Percentiles rank a stretch among this genome's conserved stretches.
Evolutionary conservation across 2,888 invertebrate species (phyloP).

Genomic region (Drosophila nr. medialis): DNA sequence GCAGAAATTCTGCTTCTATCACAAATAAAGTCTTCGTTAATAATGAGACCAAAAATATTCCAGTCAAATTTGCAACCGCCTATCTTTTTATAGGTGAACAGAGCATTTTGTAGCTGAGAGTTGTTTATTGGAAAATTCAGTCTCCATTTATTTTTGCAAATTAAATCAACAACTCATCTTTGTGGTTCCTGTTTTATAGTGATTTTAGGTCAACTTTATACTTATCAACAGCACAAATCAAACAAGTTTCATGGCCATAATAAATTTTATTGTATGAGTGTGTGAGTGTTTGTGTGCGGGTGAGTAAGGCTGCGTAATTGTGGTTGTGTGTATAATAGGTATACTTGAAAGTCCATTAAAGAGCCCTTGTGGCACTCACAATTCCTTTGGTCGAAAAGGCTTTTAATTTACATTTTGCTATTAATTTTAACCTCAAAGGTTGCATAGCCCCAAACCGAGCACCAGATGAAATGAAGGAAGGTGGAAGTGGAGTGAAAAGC

Average conservation of each 20-base stretch:
- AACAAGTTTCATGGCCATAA: conserved; percentile 13
- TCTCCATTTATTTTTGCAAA: conserved; percentile 12
- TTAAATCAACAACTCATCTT: conserved; percentile 6
- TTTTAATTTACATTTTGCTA: conserved; percentile 76
- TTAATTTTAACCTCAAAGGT: conserved; percentile 72
- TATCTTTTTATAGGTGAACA: not conserved
- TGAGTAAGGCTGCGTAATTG: not conserved
- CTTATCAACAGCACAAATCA: conserved; percentile 26
- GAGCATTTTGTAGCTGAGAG: not conserved
- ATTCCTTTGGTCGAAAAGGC: conserved; percentile 38
- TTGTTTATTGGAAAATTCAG: not conserved
- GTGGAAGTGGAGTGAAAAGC: not conserved
- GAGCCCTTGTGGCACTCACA: conserved; percentile 26
- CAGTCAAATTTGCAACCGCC: not conserved
- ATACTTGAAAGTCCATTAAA: conserved; percentile 33
- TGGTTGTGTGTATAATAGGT: not conserved
- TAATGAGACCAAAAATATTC: not conserved
- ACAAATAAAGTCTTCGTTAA: not conserved
- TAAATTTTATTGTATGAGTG: not conserved
- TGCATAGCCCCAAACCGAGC: conserved; percentile 17
- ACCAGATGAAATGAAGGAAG: not conserved
- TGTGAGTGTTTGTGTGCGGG: not conserved
- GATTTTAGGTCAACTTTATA: conserved; percentile 21
- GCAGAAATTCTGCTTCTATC: not conserved
- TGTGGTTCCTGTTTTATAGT: conserved; percentile 5